Conservation (phyloP, 2,797 vertebrate species). For the Gambelia wislizenii region DNA sequence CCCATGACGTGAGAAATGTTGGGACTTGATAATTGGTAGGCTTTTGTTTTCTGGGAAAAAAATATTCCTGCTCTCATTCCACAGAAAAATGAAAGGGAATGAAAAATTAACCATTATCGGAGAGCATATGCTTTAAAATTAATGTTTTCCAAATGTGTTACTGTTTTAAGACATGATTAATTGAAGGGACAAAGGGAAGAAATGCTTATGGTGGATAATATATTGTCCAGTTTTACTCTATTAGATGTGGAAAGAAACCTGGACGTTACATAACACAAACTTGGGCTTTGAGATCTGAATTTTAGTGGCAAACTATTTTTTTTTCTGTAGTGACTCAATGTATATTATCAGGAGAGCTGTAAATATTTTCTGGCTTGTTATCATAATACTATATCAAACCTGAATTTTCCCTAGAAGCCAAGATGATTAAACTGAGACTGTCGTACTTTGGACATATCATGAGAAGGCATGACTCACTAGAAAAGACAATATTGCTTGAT, state of each 20-base stretch:
- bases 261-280: conserved; percentile 50
- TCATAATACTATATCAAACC: no score
- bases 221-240: conserved; percentile 67
- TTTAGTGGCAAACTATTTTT: not conserved
- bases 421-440: no score
- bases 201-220: conserved; percentile 63
- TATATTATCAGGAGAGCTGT: not conserved
- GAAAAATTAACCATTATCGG: conserved; percentile 64
- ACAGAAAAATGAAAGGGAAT: conserved; percentile 61
- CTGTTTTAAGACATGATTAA: conserved; percentile 66
- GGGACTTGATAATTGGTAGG: conserved; percentile 24
- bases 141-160: conserved; percentile 64
- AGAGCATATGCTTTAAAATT: conserved; percentile 64
- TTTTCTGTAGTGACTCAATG: not conserved
- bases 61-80: conserved; percentile 51
- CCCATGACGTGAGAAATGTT: conserved; percentile 33
- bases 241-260: conserved; percentile 45
- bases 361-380: not conserved
- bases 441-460: no score
- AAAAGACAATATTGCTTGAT: no score
- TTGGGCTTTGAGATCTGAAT: conserved; percentile 34
- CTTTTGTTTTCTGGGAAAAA: conserved; percentile 54
- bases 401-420: no score
- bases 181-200: conserved; percentile 62
- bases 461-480: no score